These are phyloP conservation scores for Chanos chanos DNA, from an alignment of 2,797 vertebrate species.

Conservation along the genomic window DNA sequence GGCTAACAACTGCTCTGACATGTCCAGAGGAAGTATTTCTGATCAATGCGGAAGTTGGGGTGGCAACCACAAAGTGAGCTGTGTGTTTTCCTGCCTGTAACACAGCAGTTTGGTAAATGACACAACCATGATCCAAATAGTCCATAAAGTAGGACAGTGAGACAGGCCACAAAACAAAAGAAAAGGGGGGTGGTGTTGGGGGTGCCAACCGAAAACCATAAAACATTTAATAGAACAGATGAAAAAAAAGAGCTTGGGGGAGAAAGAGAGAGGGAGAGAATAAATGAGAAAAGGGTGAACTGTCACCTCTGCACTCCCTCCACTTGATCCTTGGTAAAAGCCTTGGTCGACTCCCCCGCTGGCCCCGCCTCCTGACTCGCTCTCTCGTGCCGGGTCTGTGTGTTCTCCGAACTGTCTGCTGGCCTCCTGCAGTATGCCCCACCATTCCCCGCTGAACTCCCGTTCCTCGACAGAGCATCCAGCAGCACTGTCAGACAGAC, in stretches of 20 bases:
- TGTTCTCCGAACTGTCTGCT: constrained; percentile 60
- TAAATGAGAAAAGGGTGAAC: neutral
- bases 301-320: constrained; percentile 91
- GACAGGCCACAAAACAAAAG: no score
- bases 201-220: no score
- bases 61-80: no score
- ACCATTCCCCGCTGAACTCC: constrained; percentile 78
- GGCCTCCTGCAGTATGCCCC: constrained; percentile 72
- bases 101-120: no score
- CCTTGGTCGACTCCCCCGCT: constrained; percentile 74
- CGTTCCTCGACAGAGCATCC: constrained; percentile 84
- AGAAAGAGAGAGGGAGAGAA: neutral
- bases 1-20: no score
- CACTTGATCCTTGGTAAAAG: constrained; percentile 87
- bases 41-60: no score
- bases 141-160: no score
- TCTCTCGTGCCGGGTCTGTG: constrained; percentile 56
- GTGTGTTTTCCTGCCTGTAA: no score
- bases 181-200: no score
- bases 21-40: no score
- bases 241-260: neutral
- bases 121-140: no score
- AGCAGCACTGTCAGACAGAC: constrained; percentile 72
- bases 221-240: no score
- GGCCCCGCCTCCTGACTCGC: constrained; percentile 56